Percentiles rank a stretch among this genome's conserved stretches.
phyloP scores from a whole-genome alignment of 2,113 vertebrate species.

The Pardalotus punctatus region DNA sequence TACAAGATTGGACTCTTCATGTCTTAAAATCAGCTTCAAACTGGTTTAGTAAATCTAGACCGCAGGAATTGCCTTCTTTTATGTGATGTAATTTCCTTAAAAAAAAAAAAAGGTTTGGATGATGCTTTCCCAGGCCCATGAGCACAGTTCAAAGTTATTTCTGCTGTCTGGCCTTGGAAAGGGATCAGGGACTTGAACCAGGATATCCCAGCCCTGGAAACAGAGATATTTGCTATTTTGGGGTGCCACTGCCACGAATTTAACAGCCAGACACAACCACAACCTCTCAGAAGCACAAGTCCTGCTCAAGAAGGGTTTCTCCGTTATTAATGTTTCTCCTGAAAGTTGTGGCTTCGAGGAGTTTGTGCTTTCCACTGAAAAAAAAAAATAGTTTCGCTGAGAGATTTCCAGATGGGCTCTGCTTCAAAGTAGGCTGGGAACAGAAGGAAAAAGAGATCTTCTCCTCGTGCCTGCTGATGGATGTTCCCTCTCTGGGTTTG shows the following conservation, averaged over 20 bases:
- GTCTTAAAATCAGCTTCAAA: not conserved
- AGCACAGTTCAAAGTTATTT: not conserved
- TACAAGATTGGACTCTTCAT: not conserved
- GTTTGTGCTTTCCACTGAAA: not conserved
- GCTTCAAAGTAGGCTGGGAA: not conserved
- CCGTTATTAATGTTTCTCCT: not conserved
- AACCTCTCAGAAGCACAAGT: not conserved
- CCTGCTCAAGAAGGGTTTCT: not conserved
- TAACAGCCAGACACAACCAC: not conserved
- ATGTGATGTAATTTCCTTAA: not conserved
- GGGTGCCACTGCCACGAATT: not conserved
- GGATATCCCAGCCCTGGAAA: not conserved
- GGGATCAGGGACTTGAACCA: not conserved
- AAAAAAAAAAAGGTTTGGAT: not conserved
- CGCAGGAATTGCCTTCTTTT: not conserved
- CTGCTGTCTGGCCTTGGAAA: not conserved
- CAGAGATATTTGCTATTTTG: not conserved
- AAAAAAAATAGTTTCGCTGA: not conserved
- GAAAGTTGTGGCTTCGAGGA: not conserved
- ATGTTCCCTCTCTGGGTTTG: not conserved
- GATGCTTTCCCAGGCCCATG: not conserved
- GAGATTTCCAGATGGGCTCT: not conserved
- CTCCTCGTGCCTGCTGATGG: constrained; percentile 9
- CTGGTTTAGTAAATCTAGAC: not conserved
- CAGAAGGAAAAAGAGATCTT: not conserved